Base-by-base conservation (phyloP, 1,140 invertebrate genomes). In the Tetramorium parvispinum region DNA sequence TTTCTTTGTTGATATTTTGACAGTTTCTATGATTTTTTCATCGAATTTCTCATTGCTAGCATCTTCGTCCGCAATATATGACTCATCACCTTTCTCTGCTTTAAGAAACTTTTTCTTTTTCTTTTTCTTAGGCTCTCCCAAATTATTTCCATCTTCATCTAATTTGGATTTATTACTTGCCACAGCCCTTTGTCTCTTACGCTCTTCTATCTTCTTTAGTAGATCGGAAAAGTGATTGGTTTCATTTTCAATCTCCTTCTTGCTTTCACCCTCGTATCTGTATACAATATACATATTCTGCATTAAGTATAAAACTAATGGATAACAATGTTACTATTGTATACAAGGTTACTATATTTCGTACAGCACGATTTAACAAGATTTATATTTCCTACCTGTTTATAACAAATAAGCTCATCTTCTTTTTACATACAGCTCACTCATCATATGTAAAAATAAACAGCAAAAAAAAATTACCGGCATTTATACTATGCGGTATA, bases 181-280 rank as follows among this genome's bases (percentile, higher is more conserved):
- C 40, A 86, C 90, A 77, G 88, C 79, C 85, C 87, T 93, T 85
- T 94, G 55, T 91, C 94, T 94, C 89, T 95, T 96, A 83, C 96
- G 94, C 90, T 96, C 94, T 92, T 96, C 96, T 79, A 96, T 96
- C 93, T 94, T 96, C 93, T 96, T 94, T 75, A 96, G 94, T 27
- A 97, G 92, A 77, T 95, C 95, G 88, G 96, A 94, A 24, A 97
- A 92, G 92, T 96, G 96, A 90, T 95, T 92, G 73, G 95, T 94
- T 94, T 96, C 95, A 83, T 93, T 85, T 53, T 91, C 53, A 27
- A 92, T 78, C 88, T 95, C 88, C 51, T 93, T 87, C 55, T 94
- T 88, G 59, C 95, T 93, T 81, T 95, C 91, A 18, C 94, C 95
- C 79, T 94, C 94, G 89, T 96, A 96, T 79, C 95, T 96, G 16